A percentile compares a stretch with the other conserved stretches of the same genome.
phyloP scores from a whole-genome alignment of 2,113 vertebrate species.

The Propithecus coquereli region DNA sequence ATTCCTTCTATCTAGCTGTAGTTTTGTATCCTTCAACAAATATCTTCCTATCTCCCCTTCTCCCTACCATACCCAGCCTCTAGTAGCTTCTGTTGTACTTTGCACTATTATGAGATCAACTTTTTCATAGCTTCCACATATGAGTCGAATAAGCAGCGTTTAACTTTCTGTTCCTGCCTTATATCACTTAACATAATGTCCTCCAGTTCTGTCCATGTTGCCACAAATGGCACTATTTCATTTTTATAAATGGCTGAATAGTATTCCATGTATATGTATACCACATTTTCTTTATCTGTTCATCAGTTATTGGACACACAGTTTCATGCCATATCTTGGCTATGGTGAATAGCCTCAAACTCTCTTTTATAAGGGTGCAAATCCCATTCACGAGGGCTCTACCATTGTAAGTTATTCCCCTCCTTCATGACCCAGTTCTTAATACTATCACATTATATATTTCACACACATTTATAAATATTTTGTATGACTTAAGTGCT shows the following conservation, averaged over 20 bases:
- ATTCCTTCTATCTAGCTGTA: neutral
- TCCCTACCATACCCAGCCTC: neutral
- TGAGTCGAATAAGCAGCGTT: neutral
- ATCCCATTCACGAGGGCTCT: neutral
- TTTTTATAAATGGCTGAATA: neutral
- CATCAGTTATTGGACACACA: neutral
- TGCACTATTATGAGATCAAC: neutral
- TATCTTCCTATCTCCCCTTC: neutral
- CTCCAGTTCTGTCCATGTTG: neutral
- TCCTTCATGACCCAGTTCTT: neutral
- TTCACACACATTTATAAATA: neutral
- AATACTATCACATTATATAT: neutral
- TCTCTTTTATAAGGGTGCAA: neutral
- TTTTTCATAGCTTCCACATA: neutral
- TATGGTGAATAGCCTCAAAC: neutral
- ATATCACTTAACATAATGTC: neutral
- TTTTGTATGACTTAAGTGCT: neutral
- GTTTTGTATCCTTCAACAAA: neutral
- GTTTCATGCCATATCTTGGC: neutral
- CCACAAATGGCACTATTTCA: neutral
- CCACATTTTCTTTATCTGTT: neutral
- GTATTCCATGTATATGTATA: neutral
- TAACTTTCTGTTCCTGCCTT: neutral
- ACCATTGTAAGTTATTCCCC: neutral
- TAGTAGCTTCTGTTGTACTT: neutral